Base-by-base conservation (phyloP, 2,797 vertebrate species). In the Falco biarmicus region DNA sequence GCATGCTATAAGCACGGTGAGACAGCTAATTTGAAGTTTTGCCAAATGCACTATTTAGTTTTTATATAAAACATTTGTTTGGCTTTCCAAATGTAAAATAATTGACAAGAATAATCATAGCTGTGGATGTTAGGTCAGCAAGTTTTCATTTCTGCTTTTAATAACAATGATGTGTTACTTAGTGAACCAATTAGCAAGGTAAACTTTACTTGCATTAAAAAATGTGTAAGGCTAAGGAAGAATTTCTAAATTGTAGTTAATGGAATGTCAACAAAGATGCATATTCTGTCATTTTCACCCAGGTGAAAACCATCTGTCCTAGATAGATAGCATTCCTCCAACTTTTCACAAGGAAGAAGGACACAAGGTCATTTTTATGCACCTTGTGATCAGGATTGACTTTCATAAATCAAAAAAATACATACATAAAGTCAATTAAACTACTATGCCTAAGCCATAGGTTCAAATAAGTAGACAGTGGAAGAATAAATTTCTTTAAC, bases 61-160 rank as follows among this genome's bases (percentile, higher is more conserved):
- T 98, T 94, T 95, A 97, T 98, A 97, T 97, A 98, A 97, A 98
- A 98, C 73, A 95, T 98, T 98, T 97, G 97, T 98, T 98, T 97
- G 95, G 92, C 97, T 97, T 97, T 98, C 98, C 96, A 97, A 97
- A 98, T 98, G 94, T 98, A 88, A 97, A 98, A 97, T 98, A 98
- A 99, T 96, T 98, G 98, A 98, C 98, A 98, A 96, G 97, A 98
- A 98, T 98, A 98, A 98, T 98, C 98, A 98, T 96, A 96, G 86
- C 88, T 53, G 64, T 95, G 93, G 96, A 92, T 96, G 82, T 93
- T 91, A 93, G 97, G 65, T 84, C 95, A 97, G 96, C 84, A 96
- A 97, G 96, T 96, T 96, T 96, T 95, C 80, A 63, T 94, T 96
- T 95, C 91, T 96, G 41, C 47, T 88, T 88, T 94, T 97, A 95